phyloP scores from a whole-genome alignment of 2,797 vertebrate genomes.

The Epinephelus malabaricus region DNA sequence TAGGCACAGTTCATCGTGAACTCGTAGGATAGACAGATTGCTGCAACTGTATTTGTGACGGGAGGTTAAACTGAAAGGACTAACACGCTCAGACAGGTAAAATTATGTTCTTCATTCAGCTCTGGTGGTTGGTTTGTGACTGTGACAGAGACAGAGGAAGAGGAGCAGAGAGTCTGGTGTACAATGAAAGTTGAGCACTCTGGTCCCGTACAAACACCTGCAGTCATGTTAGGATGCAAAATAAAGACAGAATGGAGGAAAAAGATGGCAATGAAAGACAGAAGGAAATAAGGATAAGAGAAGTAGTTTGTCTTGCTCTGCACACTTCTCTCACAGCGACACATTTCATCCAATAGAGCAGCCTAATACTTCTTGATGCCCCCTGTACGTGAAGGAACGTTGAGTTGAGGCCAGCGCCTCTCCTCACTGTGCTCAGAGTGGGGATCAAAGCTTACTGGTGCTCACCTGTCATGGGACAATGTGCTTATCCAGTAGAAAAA shows the following conservation, averaged over 20 bases:
- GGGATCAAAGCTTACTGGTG: slow-evolving; percentile 23
- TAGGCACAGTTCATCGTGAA: not conserved
- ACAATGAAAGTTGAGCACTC: slow-evolving; percentile 48
- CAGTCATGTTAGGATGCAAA: slow-evolving; percentile 50
- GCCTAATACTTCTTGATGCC: slow-evolving; percentile 52
- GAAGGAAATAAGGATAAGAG: slow-evolving; percentile 37
- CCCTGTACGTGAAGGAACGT: slow-evolving; percentile 41
- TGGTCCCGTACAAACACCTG: slow-evolving; percentile 74
- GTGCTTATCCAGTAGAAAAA: slow-evolving; percentile 75
- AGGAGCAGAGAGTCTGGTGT: slow-evolving; percentile 18
- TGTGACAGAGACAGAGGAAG: slow-evolving; percentile 40
- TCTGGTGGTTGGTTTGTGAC: slow-evolving; percentile 63
- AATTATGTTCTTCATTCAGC: slow-evolving; percentile 82
- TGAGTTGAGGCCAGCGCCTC: slow-evolving; percentile 29
- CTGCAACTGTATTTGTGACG: slow-evolving; percentile 34
- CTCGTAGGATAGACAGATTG: slow-evolving; percentile 30
- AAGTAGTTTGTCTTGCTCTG: slow-evolving; percentile 55
- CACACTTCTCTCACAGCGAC: slow-evolving; percentile 32
- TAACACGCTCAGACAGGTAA: slow-evolving; percentile 25
- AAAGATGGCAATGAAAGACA: slow-evolving; percentile 27
- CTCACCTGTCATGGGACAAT: slow-evolving; percentile 54
- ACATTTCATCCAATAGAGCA: slow-evolving; percentile 53
- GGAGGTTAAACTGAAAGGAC: slow-evolving; percentile 35
- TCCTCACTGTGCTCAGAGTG: slow-evolving; percentile 53
- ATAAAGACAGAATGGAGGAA: slow-evolving; percentile 42